Base-by-base conservation (phyloP, 2,113 vertebrate species). In the Gymnocephalus cernua region DNA sequence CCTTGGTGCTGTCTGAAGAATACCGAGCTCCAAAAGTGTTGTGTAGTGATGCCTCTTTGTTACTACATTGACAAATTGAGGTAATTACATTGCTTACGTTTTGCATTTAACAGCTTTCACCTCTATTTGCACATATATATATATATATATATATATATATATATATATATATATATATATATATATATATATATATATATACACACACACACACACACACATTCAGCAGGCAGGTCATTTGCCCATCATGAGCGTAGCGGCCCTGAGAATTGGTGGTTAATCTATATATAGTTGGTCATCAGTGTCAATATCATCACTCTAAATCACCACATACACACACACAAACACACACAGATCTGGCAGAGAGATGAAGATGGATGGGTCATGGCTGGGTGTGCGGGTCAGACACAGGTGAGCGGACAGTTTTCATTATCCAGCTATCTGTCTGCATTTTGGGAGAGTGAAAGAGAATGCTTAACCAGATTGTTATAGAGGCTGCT, bases 361-460 rank as follows among this genome's bases (percentile, higher is more conserved):
- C 32, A 61, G 44, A 74, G 57, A 58, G 68, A 88, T 87, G 67
- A 90, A 45, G 74, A 91, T 78, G 44, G 77, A 91, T 86, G 79
- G 84, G 51, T 87, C 7, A 12, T 75, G 77, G 59, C 48, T 77
- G 11, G 51, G 77, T 80, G 78, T 66, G 59, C 18, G 70, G 89
- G 87, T 93, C 91, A 91, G 65, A 63, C 82, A 74, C 78, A 87
- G 92, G 91, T 93, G 82, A 92, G 61, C 14, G 45, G 48, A 81
- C 69, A 66, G 56, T 66, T 76, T 77, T 82, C 23, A 79, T 75
- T 72, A 78, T 84, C 71, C 57, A 64, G 81, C 62, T 23, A 41
- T 76, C 48, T 68, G 63, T 85, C 82, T 68, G 64, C 19, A 66
- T 70, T 80, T 76, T 57, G 38, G 45, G 27, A 47, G 23, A 16